Base-by-base conservation (phyloP, 2,113 vertebrate species). In the Diadophis punctatus region DNA sequence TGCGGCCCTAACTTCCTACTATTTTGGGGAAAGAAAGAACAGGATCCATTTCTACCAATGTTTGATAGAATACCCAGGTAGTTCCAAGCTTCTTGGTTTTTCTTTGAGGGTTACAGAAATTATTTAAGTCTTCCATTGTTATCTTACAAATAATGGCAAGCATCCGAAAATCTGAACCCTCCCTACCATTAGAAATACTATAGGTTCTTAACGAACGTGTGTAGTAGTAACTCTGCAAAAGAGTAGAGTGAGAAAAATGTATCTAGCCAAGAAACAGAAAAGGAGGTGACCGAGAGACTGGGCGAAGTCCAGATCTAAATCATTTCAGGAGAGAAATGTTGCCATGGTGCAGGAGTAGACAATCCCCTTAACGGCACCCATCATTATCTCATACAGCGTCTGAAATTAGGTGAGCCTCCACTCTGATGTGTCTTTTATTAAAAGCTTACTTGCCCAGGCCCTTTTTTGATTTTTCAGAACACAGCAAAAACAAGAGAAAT, bases 201-300 rank as follows among this genome's bases (percentile, higher is more conserved):
- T 86, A 90, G 58, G 89, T 89, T 93, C 85, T 93, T 25, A 90
- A 30, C 74, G 91, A 92, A 34, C 30, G 63, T 89, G 53, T 68
- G 58, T 52, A 90, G 10, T 85, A 18, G n/a, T 2, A 0, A 3
- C 39, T 88, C 87, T 53, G 49, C 4, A 63, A 20, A n/a, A 90
- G 5, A 34, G 7, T n/a, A n/a, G 1, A 27, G 34, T 20, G 20
- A 34, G 27, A 39, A 80, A 48, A 4, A 74, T 22, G 39, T 9
- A 34, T 52, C 10, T 14, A 74, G n/a, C n/a, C 22, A 68, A n/a
- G 51, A 55, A 34, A 52, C 2, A 60, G 30, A 18, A 39, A 43
- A 8, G n/a, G 22, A 63, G 1, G 22, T 20, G 6, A 22, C 25
- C 14, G 3, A 34, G 48, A 18, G n/a, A 11, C 18, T 2, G 9